Conservation (phyloP, 2,888 invertebrate genomes). For the Phalera bucephala region DNA sequence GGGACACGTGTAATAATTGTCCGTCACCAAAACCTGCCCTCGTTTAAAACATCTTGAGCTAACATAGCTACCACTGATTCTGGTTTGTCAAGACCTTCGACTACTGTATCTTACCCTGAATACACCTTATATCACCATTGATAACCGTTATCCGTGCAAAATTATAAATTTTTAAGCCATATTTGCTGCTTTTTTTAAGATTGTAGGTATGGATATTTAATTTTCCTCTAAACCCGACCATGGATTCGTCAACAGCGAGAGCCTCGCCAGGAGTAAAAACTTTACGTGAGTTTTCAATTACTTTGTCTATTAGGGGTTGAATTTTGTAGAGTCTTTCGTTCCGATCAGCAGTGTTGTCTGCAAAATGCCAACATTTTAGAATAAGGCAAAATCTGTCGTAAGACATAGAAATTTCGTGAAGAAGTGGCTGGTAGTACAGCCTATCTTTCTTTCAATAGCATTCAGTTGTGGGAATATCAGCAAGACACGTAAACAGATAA, state of each 20-base stretch:
- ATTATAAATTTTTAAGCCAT: slow-evolving; percentile 19
- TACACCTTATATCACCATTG: slow-evolving; percentile 16
- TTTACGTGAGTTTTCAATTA: slow-evolving; percentile 13
- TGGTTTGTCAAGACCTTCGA: slow-evolving; percentile 11
- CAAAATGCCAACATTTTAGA: slow-evolving; percentile 17
- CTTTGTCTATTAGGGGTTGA: slow-evolving; percentile 15
- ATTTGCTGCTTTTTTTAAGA: slow-evolving; percentile 12
- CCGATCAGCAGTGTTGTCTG: slow-evolving; percentile 8
- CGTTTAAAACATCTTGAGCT: neutral
- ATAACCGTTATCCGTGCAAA: slow-evolving; percentile 14
- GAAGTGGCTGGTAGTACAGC: slow-evolving; percentile 13
- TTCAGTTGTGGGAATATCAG: slow-evolving; percentile 11
- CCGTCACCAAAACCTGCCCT: no score
- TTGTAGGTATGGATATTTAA: slow-evolving; percentile 9
- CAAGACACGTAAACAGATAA: slow-evolving; percentile 11
- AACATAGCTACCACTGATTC: slow-evolving; percentile 11
- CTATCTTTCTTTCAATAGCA: slow-evolving; percentile 14
- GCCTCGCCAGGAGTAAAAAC: slow-evolving; percentile 14
- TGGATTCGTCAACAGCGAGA: slow-evolving; percentile 16
- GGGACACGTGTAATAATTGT: no score
- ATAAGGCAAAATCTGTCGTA: slow-evolving; percentile 12
- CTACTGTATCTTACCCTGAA: slow-evolving; percentile 10
- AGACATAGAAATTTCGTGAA: slow-evolving; percentile 13
- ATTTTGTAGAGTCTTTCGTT: slow-evolving; percentile 17
- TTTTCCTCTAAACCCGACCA: slow-evolving; percentile 14